phyloP scores from a whole-genome alignment of 2,113 vertebrate genomes.

The Gallinago jamesoni region DNA sequence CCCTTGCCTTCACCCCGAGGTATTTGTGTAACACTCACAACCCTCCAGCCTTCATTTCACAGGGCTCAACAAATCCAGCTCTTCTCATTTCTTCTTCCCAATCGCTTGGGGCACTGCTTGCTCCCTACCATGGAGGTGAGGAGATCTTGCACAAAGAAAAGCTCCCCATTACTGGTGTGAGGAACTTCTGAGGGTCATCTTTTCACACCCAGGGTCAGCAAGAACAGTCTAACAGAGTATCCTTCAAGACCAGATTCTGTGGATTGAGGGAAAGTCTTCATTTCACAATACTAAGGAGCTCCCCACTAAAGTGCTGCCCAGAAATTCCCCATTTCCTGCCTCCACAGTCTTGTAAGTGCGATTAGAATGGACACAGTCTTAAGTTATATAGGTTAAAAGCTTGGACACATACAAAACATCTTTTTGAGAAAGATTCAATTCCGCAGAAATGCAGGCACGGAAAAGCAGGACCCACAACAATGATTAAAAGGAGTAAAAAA shows the following conservation, averaged over 20 bases:
- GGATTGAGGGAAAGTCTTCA: not conserved
- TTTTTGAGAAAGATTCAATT: not conserved
- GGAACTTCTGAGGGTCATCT: not conserved
- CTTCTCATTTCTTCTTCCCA: not conserved
- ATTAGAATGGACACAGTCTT: not conserved
- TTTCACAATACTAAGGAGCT: not conserved
- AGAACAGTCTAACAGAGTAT: not conserved
- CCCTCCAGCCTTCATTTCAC: not conserved
- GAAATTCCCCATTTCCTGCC: not conserved
- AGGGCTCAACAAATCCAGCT: not conserved
- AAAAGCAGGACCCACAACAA: not conserved
- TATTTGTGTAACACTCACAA: accelerated
- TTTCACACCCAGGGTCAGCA: not conserved
- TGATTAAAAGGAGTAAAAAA: not conserved
- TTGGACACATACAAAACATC: not conserved
- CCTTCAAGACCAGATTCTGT: not conserved
- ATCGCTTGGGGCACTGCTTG: too few species aligned
- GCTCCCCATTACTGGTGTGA: not conserved
- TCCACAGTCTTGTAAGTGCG: not conserved
- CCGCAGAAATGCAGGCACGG: not conserved
- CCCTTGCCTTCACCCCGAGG: not conserved
- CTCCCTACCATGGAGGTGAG: not conserved
- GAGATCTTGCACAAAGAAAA: not conserved
- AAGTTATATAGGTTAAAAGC: not conserved
- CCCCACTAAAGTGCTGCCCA: not conserved